Evolutionary conservation across 1,140 invertebrate genomes (phyloP).

Genomic region (Wiebesia pumilae): DNA sequence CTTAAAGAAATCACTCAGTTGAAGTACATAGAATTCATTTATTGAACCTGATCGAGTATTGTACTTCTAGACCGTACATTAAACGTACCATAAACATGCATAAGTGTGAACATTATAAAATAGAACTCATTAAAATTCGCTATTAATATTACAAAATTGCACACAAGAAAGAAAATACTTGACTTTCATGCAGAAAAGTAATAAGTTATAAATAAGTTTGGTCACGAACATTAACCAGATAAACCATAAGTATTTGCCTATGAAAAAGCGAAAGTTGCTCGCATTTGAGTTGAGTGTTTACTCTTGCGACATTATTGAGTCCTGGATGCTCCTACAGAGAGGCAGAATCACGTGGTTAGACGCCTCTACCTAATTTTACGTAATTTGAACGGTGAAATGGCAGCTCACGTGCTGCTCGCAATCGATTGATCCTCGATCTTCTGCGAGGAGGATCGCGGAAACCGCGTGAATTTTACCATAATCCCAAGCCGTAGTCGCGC

Average conservation of each 20-base stretch:
- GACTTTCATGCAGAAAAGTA: too few species aligned
- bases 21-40: too few species aligned
- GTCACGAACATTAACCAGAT: too few species aligned
- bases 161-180: too few species aligned
- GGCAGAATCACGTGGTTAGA: not conserved
- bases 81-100: too few species aligned
- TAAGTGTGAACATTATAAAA: too few species aligned
- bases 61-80: too few species aligned
- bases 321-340: not conserved
- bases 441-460: not conserved
- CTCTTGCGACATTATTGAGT: not conserved
- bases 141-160: too few species aligned
- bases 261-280: not conserved
- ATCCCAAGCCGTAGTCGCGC: not conserved
- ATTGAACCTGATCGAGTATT: too few species aligned
- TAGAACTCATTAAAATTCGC: too few species aligned
- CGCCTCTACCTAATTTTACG: conserved; percentile 39
- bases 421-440: not conserved
- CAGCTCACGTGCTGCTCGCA: not conserved
- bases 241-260: not conserved
- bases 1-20: too few species aligned
- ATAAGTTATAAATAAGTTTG: too few species aligned
- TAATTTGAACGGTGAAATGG: conserved; percentile 28
- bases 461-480: conserved; percentile 20
- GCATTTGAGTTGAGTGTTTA: not conserved